Percentiles rank a stretch among this genome's conserved stretches.
phyloP scores from a whole-genome alignment of 2,797 vertebrate species.

The Micrastur ruficollis region DNA sequence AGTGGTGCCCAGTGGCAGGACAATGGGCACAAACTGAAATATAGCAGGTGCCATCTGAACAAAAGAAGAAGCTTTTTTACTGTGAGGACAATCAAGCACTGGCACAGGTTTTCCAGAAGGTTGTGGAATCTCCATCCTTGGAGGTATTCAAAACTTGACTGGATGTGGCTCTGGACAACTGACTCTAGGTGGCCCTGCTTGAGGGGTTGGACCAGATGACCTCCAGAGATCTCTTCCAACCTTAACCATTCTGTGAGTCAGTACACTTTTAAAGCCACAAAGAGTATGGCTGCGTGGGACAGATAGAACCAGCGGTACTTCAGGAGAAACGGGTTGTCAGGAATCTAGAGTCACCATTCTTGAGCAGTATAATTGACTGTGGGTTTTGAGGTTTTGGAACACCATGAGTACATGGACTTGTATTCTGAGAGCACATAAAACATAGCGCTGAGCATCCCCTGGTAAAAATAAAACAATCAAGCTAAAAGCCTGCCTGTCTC shows the following conservation, averaged over 20 bases:
- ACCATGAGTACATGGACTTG: background rate
- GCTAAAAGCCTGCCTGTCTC: background rate
- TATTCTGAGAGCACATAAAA: constrained; percentile 15
- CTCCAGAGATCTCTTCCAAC: background rate
- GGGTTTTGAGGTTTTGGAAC: constrained; percentile 49
- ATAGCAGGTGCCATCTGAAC: background rate
- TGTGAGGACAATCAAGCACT: background rate
- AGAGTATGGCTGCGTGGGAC: background rate
- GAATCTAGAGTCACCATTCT: constrained; percentile 28
- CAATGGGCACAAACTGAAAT: background rate
- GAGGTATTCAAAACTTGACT: background rate
- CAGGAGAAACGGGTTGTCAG: constrained; percentile 28
- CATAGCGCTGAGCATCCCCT: background rate
- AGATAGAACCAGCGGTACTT: constrained; percentile 28
- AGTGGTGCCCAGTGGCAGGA: background rate
- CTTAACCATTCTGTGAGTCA: background rate
- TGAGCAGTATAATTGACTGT: background rate
- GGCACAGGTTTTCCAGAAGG: background rate
- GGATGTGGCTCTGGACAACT: background rate
- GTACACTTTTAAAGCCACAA: background rate
- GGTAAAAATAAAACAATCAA: constrained; percentile 40
- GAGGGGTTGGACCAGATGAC: background rate
- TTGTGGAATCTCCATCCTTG: background rate
- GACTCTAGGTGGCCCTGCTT: background rate
- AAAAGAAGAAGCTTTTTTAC: background rate